Evolutionary conservation across 35 echinoderm and acorn worm species (phyloP), one percentile per base, ranked within the genome.

Genomic region (Holothuria glaberrima): DNA sequence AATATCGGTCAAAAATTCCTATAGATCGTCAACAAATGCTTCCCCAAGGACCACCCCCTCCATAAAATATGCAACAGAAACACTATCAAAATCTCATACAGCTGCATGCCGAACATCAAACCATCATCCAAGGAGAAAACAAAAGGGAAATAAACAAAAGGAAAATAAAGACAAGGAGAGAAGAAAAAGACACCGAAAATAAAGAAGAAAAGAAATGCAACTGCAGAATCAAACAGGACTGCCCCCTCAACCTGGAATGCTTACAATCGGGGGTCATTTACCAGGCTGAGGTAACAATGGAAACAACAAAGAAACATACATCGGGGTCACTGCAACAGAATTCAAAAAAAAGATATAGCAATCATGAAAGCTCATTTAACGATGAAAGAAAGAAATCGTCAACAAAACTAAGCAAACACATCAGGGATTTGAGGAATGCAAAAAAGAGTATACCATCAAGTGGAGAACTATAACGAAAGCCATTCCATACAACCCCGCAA

Each of bases 51-150:
- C 26, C 75, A 38, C 77, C 80, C 34, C 46, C 80, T 91, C 18
- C 61, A 91, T 50, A 86, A 86, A 52, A 82, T 91, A 22, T 86
- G 81, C 81, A 91, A 86, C 65, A 86, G 34, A 59, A 91, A 91
- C 50, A 50, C 62, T 26, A 34, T 59, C 29, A 91, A 91, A 74
- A 44, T 91, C n/a, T 86, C 60, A 54, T 91, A 86, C 87, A 89
- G 90, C 54, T 91, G 79, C 31, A 86, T 86, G 81, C 60, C 24
- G 12, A 91, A 91, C 54, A 86, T 86, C 58, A 44, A 30, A 67
- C 78, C 26, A 74, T 91, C 38, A 91, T 82, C 48, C 62, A 91
- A n/a, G 7, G 77, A 22, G 59, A 91, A 14, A 91, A 91, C 59
- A 69, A 22, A 82, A 58, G 22, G 24, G 54, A 82, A 82, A 10